Base-by-base conservation (phyloP, 2,113 vertebrate genomes). In the Rhinoptilus africanus region DNA sequence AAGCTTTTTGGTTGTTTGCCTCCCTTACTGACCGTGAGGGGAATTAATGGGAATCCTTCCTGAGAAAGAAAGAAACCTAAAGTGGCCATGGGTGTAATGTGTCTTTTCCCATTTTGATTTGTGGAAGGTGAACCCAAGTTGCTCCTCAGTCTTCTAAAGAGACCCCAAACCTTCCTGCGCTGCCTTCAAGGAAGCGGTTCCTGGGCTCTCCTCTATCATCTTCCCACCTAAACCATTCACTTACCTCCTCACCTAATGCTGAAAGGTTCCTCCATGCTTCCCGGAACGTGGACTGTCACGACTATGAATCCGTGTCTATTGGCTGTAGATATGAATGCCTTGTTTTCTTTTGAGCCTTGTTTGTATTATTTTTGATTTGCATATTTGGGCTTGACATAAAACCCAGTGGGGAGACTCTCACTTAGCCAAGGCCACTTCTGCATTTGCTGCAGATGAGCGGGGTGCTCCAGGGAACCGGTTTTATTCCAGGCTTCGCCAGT, bases 401-500 rank as follows among this genome's bases (percentile, higher is more conserved):
- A 78, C 84, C 48, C 89, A 91, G 50, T 1, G 0, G 57, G 89
- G 72, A 77, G 62, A 34, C 71, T 91, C 53, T 71, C 23, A 7
- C 75, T 91, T 39, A 53, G 94, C 63, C 80, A 87, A 72, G 86
- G 89, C 94, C 86, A 34, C 45, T 86, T 89, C 80, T 91, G 83
- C 69, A 41, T 85, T 93, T 39, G 22, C 39, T 81, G 76, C 64
- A 87, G 96, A 86, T 7, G 62, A 93, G 48, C 1, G 0, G 41
- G 76, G 66, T 97, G 94, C 94, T 93, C 91, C 74, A 91, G 95
- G 94, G 96, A 95, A 63, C 85, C 77, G 47, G 45, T 79, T 93
- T 81, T 37, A 76, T 78, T 91, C 91, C 76, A 63, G 88, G 69
- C 94, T 91, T 93, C 1, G 6, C 91, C 86, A 93, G 77, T 69